phyloP scores from a whole-genome alignment of 2,888 invertebrate genomes.

The Exephanes ischioxanthus region DNA sequence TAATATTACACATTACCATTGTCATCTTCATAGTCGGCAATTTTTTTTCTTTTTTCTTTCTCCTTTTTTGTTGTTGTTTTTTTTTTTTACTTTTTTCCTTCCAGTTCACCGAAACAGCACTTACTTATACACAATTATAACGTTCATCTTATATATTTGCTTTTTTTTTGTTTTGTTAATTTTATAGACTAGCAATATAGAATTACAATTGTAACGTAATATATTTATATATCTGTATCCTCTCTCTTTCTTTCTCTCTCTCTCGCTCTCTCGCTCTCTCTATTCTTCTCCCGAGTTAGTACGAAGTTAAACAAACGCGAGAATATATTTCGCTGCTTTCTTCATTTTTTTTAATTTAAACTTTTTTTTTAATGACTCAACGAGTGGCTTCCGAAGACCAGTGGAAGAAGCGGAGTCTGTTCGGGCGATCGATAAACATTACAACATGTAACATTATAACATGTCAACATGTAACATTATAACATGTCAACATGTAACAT shows the following conservation, averaged over 20 bases:
- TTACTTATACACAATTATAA: constrained; percentile 70
- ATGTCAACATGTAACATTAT: too few relatives aligned
- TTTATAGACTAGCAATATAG: constrained; percentile 65
- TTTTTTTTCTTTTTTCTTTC: neutral
- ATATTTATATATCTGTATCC: constrained; percentile 67
- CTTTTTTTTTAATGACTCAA: constrained; percentile 22
- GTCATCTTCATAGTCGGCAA: constrained; percentile 50
- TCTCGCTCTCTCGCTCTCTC: constrained; percentile 5
- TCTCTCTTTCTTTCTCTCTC: constrained; percentile 18
- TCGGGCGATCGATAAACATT: neutral
- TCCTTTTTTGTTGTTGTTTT: neutral
- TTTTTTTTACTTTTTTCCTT: constrained; percentile 3
- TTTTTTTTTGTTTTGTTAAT: constrained; percentile 54
- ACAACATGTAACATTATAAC: too few relatives aligned
- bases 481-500: too few relatives aligned
- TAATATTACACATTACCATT: constrained; percentile 66
- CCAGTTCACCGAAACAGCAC: constrained; percentile 49
- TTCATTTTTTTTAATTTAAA: constrained; percentile 12
- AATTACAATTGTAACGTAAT: constrained; percentile 65
- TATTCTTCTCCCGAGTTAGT: constrained; percentile 41
- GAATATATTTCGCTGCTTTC: constrained; percentile 15
- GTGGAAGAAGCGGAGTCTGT: constrained; percentile 11
- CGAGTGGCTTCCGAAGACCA: constrained; percentile 45
- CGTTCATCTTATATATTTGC: constrained; percentile 66
- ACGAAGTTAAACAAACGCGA: constrained; percentile 25